Evolutionary conservation across 23 tunicate species (phyloP), one percentile per base, ranked within the genome.

Genomic region (Botrylloides violaceus): DNA sequence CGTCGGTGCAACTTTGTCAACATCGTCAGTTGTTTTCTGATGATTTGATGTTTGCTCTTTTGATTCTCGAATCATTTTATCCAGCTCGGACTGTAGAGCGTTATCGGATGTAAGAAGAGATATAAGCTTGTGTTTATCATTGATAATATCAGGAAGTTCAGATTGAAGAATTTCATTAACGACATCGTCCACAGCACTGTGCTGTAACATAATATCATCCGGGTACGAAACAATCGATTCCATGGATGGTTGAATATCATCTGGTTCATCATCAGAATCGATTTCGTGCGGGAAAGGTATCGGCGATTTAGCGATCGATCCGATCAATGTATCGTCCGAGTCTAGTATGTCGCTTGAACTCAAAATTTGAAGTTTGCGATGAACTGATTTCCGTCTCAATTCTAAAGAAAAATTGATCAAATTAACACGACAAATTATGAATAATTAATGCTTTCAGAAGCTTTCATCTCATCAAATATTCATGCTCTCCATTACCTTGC

Each of bases 281-380:
- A 25, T 33, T 3, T 34, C 35, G 9, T 23, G 62, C 23, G 62
- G 62, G 12, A 58, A 58, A 4, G 62, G 12, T 29, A 58, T 58
- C 6, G 70, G 32, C 18, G 20, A 31, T 33, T 63, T 28, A 4
- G 26, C 9, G 53, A 43, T 43, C 12, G 53, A 43, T 7, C 53
- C 53, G 53, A 15, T 43, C 53, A 43, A 15, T 9, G 12, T 15
- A 15, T 15, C 12, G 53, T 43, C 53, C 12, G 53, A 15, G 4
- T 63, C 70, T 4, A 63, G 33, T 3, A 63, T 63, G 33, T 63
- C 70, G 33, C 70, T 63, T 31, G 70, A 63, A 9, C 70, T 63
- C 7, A 63, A 33, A 31, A 63, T 63, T 63, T 63, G 70, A 3
- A 63, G 35, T 63, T 63, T 63, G 18, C 70, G 32, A 33, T 63